Base-by-base conservation (phyloP, 1,140 invertebrate species). In the Bicyclus anynana region DNA sequence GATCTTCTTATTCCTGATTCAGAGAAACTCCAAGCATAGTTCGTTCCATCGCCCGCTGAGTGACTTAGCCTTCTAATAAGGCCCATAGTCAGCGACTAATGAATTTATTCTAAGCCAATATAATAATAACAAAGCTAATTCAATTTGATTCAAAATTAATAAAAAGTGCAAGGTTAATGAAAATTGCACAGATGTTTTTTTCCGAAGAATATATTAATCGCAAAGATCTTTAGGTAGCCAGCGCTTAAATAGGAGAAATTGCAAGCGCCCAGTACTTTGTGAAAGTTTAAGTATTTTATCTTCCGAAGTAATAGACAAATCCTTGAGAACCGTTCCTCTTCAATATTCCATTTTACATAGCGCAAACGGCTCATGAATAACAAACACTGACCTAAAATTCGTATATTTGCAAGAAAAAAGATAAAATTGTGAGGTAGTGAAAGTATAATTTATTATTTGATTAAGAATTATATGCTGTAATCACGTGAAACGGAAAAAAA, bases 361-460 rank as follows among this genome's bases (percentile, higher is more conserved):
- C 13, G n/a, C 13, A 13, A 9, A 29, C 26, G 13, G 2, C 18
- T 35, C 42, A 35, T 54, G 53, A 54, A 54, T 54, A 54, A 54
- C 38, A 47, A 47, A 20, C 12, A 27, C 9, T 47, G 35, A 10
- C 4, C 12, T 20, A 35, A 54, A 35, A 21, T 35, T 35, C 9
- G 9, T 29, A 16, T 44, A 17, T 12, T 20, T 52, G 2, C 7
- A 5, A 38, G 2, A 10, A 12, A 29, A 50, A 35, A 50, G 47
- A 35, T 35, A 35, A 20, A 14, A 50, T 46, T 46, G 20, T 26
- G 10, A 17, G 14, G n/a, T 14, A 47, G 14, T 47, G n/a, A 7
- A 44, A 20, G 18, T 20, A 10, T n/a, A 20, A 47, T 47, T 26
- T 21, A 46, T 20, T 47, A 47, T 26, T 27, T 27, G 21, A 47